Base-by-base conservation (phyloP, 1,140 invertebrate genomes). In the Nilaparvata lugens region DNA sequence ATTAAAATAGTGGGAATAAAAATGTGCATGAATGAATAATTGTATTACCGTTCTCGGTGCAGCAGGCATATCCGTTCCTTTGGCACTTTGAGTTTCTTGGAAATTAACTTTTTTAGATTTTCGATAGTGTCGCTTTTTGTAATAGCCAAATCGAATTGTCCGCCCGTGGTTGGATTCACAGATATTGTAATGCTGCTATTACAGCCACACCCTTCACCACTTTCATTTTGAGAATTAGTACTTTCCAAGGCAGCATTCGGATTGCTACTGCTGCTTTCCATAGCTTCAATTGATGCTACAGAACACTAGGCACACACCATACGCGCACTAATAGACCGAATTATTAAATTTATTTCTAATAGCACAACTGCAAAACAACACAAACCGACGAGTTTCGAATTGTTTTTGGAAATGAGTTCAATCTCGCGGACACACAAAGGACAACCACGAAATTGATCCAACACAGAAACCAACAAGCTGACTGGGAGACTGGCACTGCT, bases 31-130 rank as follows among this genome's bases (percentile, higher is more conserved):
- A 35, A 9, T 35, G 31, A 35, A 35, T n/a, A n/a, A n/a, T 6
- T 28, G 14, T 79, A 81, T 83, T 75, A 94, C 93, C 90, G 93
- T 76, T 96, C 91, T 66, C 89, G 84, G 76, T 93, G 87, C 59
- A 96, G 80, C 68, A 96, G 79, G 74, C 89, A 91, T 75, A 95
- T 93, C 70, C 90, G 84, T 77, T 94, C 91, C 76, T 93, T 93
- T 64, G 88, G 84, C 70, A 95, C 88, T 81, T 91, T 93, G 61
- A 95, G 79, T 72, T 85, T 87, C 75, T 93, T 92, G n/a, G 91
- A 91, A 67, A 95, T 88, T 52, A 89, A 80, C 76, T 91, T 91
- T 75, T 95, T 94, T 14, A 95, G 81, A 72, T 87, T 88, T 68
- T 93, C 90, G 53, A 95, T 85, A 62, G 83, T 89, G 65, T 89